Conservation (phyloP, 2,113 vertebrate genomes). For the Sapajus apella region DNA sequence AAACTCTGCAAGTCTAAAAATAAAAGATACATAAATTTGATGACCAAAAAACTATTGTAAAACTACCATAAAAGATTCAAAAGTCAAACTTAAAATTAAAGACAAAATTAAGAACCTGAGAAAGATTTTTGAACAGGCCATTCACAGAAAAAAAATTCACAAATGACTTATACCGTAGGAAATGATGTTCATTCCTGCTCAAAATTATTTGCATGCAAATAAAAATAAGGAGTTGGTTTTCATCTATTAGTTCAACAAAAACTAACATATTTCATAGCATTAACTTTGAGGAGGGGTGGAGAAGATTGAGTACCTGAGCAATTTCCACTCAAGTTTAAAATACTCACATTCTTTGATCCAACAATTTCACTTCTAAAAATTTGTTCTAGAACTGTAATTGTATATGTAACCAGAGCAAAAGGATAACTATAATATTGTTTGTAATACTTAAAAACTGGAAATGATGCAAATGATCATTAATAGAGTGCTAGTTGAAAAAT, state of each 20-base stretch:
- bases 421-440: slow-evolving; percentile 12
- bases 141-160: not conserved
- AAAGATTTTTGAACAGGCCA: not conserved
- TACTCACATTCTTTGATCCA: not conserved
- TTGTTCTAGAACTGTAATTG: not conserved
- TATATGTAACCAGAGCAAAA: not conserved
- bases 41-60: not conserved
- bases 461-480: slow-evolving; percentile 3
- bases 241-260: not conserved
- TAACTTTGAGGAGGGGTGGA: not conserved
- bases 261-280: not conserved
- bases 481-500: not conserved
- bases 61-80: not conserved
- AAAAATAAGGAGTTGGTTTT: slow-evolving; percentile 29
- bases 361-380: not conserved
- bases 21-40: not conserved
- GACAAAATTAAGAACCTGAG: slow-evolving; percentile 20
- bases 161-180: not conserved
- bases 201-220: slow-evolving; percentile 33
- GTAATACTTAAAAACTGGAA: slow-evolving; percentile 1
- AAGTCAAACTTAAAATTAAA: slow-evolving; percentile 16
- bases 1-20: not conserved
- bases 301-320: not conserved
- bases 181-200: not conserved
- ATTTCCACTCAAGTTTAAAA: slow-evolving; percentile 10